phyloP scores from a whole-genome alignment of 1,140 invertebrate genomes.

The Diabrotica virgifera region DNA sequence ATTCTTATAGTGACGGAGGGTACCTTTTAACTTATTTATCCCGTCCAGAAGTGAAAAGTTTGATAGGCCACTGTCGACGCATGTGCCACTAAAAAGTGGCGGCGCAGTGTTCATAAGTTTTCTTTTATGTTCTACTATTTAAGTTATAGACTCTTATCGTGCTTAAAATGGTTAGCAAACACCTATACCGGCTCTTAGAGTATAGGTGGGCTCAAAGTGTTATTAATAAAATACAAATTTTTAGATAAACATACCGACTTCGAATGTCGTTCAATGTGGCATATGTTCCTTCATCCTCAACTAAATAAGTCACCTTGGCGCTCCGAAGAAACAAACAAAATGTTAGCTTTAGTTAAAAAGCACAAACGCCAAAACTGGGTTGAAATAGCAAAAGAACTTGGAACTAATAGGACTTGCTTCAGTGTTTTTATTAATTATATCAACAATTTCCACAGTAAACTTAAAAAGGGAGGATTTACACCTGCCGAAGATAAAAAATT shows the following conservation, averaged over 20 bases:
- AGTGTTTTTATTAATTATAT: slow-evolving; percentile 65
- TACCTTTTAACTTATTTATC: too few relatives aligned
- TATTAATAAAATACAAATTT: background rate
- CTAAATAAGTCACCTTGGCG: slow-evolving; percentile 63
- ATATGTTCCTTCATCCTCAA: slow-evolving; percentile 61
- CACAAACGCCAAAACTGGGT: slow-evolving; percentile 63
- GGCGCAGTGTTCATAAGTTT: too few relatives aligned
- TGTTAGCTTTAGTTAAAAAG: slow-evolving; percentile 51
- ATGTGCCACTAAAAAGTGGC: too few relatives aligned
- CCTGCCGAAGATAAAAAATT: slow-evolving; percentile 59
- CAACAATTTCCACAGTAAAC: slow-evolving; percentile 49
- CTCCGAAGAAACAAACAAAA: slow-evolving; percentile 53
- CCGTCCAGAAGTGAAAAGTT: too few relatives aligned
- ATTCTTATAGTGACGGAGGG: too few relatives aligned
- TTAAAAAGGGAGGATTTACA: slow-evolving; percentile 53
- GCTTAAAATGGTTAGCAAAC: too few relatives aligned
- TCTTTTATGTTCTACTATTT: too few relatives aligned
- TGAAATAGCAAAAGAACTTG: slow-evolving; percentile 55
- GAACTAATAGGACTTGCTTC: slow-evolving; percentile 59
- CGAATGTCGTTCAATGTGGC: slow-evolving; percentile 64
- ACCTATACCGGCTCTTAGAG: too few relatives aligned
- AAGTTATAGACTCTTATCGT: too few relatives aligned
- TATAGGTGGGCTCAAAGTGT: too few relatives aligned
- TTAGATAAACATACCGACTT: slow-evolving; percentile 14
- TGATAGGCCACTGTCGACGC: too few relatives aligned